Base-by-base conservation (phyloP, 2,113 vertebrate genomes). In the Onychorhynchus coronatus region DNA sequence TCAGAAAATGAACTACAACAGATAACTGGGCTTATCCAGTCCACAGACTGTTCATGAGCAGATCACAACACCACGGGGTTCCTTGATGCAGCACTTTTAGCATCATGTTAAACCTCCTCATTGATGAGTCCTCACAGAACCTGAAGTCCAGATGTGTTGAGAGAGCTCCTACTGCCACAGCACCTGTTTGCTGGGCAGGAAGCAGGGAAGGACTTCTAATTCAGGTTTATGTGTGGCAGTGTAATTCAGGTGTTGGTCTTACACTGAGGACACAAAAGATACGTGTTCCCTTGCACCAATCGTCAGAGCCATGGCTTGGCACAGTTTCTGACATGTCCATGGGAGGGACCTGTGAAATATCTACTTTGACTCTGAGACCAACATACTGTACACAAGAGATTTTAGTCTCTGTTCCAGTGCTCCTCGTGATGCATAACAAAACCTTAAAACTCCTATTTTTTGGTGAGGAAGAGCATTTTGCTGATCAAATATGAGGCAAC, bases 211-310 rank as follows among this genome's bases (percentile, higher is more conserved):
- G 33, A 55, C 33, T 71, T 61, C 16, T 75, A 62, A 27, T 27
- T 75, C 30, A 42, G 12, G 21, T 35, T 14, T 3, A 2, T 27
- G 55, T 0, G 0, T 21, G 18, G 21, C 15, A 82, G 27, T 12
- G 2, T 30, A 30, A 31, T 33, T 41, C 12, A 62, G 10, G 7
- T 16, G 11, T 25, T 5, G 16, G 4, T 73, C 19, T 52, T 23
- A 31, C 41, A 13, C 31, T 3, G 1, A 75, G 31, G 8, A 61
- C 16, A 65, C 1, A 0, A 70, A 59, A 47, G 3, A 39, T 68
- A 39, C 0, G 0, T 12, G 10, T 25, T 79, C 18, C 42, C 15
- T 31, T 61, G 33, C 4, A 8, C 12, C 10, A 1, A 2, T 0
- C 53, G 14, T 37, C 46, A 77, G 63, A 61, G 19, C 16, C n/a